Conservation (phyloP, 2,797 vertebrate genomes). For the Ctenopoma kingsleyae region DNA sequence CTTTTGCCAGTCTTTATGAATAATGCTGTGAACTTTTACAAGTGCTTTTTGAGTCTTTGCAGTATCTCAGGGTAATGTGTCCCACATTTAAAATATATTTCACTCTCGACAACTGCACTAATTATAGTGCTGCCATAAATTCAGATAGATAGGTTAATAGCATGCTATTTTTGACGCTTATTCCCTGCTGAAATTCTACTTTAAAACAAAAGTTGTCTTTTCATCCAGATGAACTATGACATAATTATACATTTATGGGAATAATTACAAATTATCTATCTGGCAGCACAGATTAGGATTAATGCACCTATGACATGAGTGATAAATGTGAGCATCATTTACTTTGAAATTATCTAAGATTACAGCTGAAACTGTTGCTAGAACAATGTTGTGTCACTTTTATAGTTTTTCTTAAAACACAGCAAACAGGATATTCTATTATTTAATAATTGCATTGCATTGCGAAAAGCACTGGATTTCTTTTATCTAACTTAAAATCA, state of each 20-base stretch:
- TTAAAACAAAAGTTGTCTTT: constrained; percentile 44
- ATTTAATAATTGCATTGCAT: constrained; percentile 18
- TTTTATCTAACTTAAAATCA: constrained; percentile 16
- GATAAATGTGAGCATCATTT: constrained; percentile 26
- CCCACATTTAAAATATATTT: constrained; percentile 75
- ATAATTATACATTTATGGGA: constrained; percentile 20
- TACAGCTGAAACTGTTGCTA: background rate
- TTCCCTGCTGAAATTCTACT: constrained; percentile 47
- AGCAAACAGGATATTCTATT: background rate
- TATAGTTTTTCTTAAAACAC: background rate
- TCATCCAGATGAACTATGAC: constrained; percentile 22
- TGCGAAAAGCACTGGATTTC: constrained; percentile 16
- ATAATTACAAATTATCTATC: constrained; percentile 21
- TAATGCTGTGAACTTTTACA: constrained; percentile 8
- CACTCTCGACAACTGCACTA: constrained; percentile 72
- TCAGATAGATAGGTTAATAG: constrained; percentile 77
- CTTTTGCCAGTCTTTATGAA: constrained; percentile 6
- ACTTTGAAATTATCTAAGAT: constrained; percentile 13
- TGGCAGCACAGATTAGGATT: constrained; percentile 32
- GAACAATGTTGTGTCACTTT: too few relatives aligned
- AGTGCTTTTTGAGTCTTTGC: constrained; percentile 31
- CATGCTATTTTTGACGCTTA: constrained; percentile 72
- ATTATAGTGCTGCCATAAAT: constrained; percentile 74
- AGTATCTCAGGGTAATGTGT: constrained; percentile 63
- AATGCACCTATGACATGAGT: constrained; percentile 15